Conservation (phyloP, 2,797 vertebrate species). For the Smutsia temminckii region DNA sequence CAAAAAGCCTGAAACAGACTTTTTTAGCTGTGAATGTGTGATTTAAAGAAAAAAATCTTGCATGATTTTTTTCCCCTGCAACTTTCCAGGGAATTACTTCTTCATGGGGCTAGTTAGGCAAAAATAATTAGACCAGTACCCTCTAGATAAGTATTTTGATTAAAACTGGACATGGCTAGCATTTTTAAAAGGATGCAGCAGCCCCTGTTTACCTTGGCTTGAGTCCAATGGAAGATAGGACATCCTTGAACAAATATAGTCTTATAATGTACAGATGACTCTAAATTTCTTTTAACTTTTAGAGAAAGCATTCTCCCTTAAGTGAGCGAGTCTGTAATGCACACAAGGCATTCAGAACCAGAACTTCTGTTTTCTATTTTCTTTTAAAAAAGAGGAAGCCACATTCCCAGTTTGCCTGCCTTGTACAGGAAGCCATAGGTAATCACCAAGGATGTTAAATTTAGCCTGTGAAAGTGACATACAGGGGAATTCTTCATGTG, state of each 20-base stretch:
- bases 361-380: conserved; percentile 1
- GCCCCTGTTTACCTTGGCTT: conserved; percentile 43
- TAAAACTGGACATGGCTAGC: conserved; percentile 52
- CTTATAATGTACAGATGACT: not conserved
- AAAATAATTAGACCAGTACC: conserved; percentile 39
- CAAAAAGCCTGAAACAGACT: not conserved
- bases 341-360: conserved; percentile 46
- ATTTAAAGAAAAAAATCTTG: not conserved
- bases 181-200: conserved; percentile 47
- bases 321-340: not conserved
- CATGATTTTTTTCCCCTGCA: not conserved
- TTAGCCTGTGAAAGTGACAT: conserved; percentile 56
- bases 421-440: conserved; percentile 58
- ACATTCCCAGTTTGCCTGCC: conserved; percentile 42
- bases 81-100: not conserved
- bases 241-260: not conserved
- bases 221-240: not conserved
- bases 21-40: not conserved
- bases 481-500: conserved; percentile 31
- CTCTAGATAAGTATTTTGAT: conserved; percentile 64
- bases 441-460: conserved; percentile 45
- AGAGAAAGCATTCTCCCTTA: not conserved
- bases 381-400: conserved; percentile 51
- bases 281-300: not conserved
- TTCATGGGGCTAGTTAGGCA: conserved; percentile 57